phyloP scores from a whole-genome alignment of 1,140 invertebrate species.

The Adelges cooleyi region DNA sequence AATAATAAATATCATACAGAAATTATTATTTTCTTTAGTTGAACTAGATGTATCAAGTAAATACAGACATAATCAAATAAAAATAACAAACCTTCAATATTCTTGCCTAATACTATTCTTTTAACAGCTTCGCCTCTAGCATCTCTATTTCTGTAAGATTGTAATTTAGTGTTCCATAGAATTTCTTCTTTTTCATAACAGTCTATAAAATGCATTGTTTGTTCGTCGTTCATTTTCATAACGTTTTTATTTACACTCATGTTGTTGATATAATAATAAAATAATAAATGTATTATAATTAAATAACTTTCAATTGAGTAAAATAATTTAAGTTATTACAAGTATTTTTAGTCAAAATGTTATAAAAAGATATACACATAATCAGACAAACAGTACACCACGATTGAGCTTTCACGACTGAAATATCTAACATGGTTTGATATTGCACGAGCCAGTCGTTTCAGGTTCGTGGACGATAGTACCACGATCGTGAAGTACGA shows the following conservation, averaged over 20 bases:
- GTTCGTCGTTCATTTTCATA: conserved; percentile 12
- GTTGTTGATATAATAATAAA: background rate
- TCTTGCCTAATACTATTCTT: conserved; percentile 1
- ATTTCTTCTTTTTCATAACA: conserved; percentile 16
- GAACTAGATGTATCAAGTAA: too few species aligned
- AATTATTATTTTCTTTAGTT: too few species aligned
- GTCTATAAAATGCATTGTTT: background rate
- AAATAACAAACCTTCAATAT: conserved; percentile 22
- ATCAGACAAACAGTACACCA: background rate
- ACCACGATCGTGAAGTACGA: background rate
- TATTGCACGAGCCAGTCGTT: conserved; percentile 2
- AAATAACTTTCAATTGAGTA: conserved; percentile 1
- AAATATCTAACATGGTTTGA: conserved; percentile 1
- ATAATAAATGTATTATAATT: conserved; percentile 10
- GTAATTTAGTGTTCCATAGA: conserved; percentile 3
- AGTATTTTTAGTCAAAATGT: conserved; percentile 8
- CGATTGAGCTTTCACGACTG: background rate
- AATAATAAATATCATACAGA: too few species aligned
- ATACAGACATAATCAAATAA: background rate
- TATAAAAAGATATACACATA: background rate
- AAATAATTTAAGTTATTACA: background rate
- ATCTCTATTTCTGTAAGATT: conserved; percentile 8
- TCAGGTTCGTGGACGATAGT: conserved; percentile 1
- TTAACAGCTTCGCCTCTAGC: conserved; percentile 10
- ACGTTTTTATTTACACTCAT: conserved; percentile 12